These are phyloP conservation scores for Phyllostomus hastatus DNA, from an alignment of 2,113 vertebrate species.

Conservation along the genomic window DNA sequence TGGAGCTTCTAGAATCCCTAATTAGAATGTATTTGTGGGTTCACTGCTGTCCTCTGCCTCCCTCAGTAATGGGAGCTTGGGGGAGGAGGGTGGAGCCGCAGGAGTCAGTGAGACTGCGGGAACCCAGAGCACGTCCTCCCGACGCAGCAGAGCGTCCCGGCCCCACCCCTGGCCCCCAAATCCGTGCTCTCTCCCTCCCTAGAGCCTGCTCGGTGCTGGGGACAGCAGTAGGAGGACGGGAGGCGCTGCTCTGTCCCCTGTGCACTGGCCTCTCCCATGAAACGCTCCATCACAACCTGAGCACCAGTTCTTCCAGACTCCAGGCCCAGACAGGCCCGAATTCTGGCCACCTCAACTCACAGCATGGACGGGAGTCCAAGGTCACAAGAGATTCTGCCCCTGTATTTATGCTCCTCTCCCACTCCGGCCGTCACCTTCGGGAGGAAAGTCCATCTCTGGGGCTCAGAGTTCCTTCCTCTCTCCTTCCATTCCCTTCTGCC, in stretches of 20 bases:
- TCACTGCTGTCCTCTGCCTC: neutral
- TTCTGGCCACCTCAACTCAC: neutral
- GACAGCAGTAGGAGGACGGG: fast-evolving
- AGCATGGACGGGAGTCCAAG: neutral
- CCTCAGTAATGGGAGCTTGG: neutral
- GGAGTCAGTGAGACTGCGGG: neutral
- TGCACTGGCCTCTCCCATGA: neutral
- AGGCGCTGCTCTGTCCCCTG: neutral
- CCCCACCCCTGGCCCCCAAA: neutral
- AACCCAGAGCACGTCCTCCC: neutral
- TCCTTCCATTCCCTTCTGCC: neutral
- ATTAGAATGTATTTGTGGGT: fast-evolving
- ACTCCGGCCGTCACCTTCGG: neutral
- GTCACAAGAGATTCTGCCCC: no score
- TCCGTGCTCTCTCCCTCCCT: neutral
- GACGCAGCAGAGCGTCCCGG: neutral
- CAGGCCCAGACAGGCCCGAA: neutral
- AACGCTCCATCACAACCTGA: neutral
- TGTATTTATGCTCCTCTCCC: neutral
- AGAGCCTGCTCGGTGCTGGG: neutral
- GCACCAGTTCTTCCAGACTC: neutral
- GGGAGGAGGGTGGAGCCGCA: neutral
- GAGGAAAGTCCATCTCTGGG: neutral
- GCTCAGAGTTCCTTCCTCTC: neutral
- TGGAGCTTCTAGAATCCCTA: neutral